These are phyloP conservation scores for Bellardia pandia DNA, from an alignment of 2,888 invertebrate genomes.

Conservation along the genomic window DNA sequence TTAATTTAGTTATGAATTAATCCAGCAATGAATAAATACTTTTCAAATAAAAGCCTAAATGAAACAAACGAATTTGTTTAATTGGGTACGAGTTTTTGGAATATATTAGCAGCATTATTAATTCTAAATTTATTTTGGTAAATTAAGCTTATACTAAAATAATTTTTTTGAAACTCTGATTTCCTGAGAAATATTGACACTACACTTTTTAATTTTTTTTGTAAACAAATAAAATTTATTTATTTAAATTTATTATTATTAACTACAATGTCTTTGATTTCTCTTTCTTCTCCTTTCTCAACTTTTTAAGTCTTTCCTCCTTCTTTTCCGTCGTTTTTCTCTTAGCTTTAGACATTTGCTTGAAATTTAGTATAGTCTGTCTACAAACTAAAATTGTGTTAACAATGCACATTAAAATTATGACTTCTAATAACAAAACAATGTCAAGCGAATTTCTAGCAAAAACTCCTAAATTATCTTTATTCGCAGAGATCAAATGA, in stretches of 20 bases:
- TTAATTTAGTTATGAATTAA: too few species aligned
- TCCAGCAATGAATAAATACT: too few species aligned
- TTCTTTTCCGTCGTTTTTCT: conserved; percentile 13
- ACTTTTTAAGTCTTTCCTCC: not conserved
- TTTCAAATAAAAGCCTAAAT: too few species aligned
- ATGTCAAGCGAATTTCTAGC: conserved; percentile 38
- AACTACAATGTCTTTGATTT: conserved; percentile 42
- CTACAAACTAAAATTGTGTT: conserved; percentile 29
- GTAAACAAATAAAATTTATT: not conserved
- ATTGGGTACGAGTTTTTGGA: too few species aligned
- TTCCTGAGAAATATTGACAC: too few species aligned
- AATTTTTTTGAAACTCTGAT: too few species aligned
- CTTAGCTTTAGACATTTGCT: conserved; percentile 12
- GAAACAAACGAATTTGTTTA: too few species aligned
- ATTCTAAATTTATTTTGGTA: too few species aligned
- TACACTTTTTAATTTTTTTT: not conserved
- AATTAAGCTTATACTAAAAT: too few species aligned
- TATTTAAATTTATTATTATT: not conserved
- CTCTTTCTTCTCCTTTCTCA: conserved; percentile 39
- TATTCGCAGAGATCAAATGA: not conserved
- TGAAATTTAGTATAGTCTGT: conserved; percentile 39
- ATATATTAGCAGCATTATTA: too few species aligned
- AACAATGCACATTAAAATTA: conserved; percentile 37
- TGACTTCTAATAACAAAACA: conserved; percentile 31
- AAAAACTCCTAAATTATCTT: not conserved